Evolutionary conservation across 2,113 vertebrate species (phyloP), one percentile per base, ranked within the genome.

Genomic region (Cavia aperea): DNA sequence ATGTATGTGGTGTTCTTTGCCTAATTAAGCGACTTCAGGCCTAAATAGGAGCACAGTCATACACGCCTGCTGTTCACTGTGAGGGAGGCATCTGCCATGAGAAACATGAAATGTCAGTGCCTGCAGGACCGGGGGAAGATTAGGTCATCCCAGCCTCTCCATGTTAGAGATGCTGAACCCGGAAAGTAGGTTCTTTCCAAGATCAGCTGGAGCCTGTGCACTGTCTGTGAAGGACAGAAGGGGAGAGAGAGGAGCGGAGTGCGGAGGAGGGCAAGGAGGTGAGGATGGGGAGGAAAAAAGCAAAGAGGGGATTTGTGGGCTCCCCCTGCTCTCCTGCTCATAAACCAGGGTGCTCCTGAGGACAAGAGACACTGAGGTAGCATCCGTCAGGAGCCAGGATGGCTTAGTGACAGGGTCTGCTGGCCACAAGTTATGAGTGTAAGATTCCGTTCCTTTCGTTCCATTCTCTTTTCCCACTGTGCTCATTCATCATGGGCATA

Each of bases 11-110:
- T 95, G 89, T 95, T 96, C 93, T 94, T 96, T 97, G 63, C 81
- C 66, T 97, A 94, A 97, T 97, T 95, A 96, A 96, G 92, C 79
- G 54, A 89, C 65, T 97, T 96, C 92, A 14, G 83, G 72, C 96
- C 89, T 87, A 92, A 97, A 95, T 95, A 92, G 70, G 36, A 65
- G 94, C 95, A 93, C 56, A 94, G 46, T 96, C 46, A 93, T 68
- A 82, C 93, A 63, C 36, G 94, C 95, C 82, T 89, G 82, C 93
- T 95, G 93, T 90, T 96, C 49, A 54, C 84, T 65, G 60, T 51
- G 18, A 92, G 86, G 81, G 87, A 87, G 87, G 91, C 91, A 91
- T 91, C 89, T 91, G 77, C 77, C 92, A 1, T 0, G 16, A 86
- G 77, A 95, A 91, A 51, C 86, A 54, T 8, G 82, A 93, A 93